Evolutionary conservation across 2,113 vertebrate species (phyloP), one percentile per base, ranked within the genome.

Genomic region (Proteles cristata): DNA sequence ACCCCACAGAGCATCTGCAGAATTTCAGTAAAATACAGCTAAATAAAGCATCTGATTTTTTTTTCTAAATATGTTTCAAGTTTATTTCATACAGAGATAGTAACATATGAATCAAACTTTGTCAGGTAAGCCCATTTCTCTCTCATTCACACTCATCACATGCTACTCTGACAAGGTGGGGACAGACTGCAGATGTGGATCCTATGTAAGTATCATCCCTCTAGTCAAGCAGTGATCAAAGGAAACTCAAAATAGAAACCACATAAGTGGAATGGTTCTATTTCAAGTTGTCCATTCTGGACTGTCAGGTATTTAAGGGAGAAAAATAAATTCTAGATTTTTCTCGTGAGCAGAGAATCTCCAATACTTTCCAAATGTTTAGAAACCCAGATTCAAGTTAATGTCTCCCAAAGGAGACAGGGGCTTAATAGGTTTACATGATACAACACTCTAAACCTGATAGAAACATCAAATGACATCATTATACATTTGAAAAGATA

Each of bases 1-100:
- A 99, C 99, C 99, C 99, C 99, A 99, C 99, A 98, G 99, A 99
- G 99, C 99, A 99, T 99, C 99, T 99, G 99, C 98, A 99, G 99
- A 99, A 99, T 99, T 99, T 99, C 99, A 99, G 99, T 99, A 99
- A 99, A 99, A 99, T 99, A 99, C 98, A 99, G 98, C 99, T 99
- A 98, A 98, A 98, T 99, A 98, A 99, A 98, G 99, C 97, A 96
- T 98, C 98, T 98, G 96, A 98, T 98, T 98, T 96, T 76, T 73
- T 90, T 63, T 91, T 85, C 97, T 96, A 98, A 77, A 98, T 96
- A 98, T 88, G 90, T 79, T 98, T 98, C 85, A 98, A 98, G 98
- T 2, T 97, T 96, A 96, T 98, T 96, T 97, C 19, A 98, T 65
- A 98, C 43, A 97, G 89, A 79, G 50, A 98, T 48, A 94, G 82